Evolutionary conservation across 2,888 invertebrate species (phyloP), one percentile per base, ranked within the genome.

Genomic region (Bhutanitis thaidina): DNA sequence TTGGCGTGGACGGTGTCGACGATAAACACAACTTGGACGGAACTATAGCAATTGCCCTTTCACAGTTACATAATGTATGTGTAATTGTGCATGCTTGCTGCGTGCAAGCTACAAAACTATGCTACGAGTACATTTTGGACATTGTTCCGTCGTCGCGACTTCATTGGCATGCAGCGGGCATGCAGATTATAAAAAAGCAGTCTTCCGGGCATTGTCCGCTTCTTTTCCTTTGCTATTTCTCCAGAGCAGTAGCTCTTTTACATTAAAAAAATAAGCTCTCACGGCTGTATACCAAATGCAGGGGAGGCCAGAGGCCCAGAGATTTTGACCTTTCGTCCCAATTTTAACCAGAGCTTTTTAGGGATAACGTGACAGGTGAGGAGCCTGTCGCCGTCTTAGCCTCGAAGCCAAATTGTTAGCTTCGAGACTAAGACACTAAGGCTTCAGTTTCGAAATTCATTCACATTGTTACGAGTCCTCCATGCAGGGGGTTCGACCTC

Each of bases 101-200:
- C 57, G 55, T 60, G 29, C 54, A 44, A 27, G 50, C 54, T 41
- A 55, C 55, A 54, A 54, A 56, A 58, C 55, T 53, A 54, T 51
- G 55, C 53, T 57, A 55, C 45, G 55, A 54, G 54, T 52, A 59
- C 53, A 56, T 61, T 58, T 61, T 52, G 53, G 49, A 49, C 52
- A 54, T 54, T 54, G 54, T 46, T 56, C 44, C 49, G 52, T 48
- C 52, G 53, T 43, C 25, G 47, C 37, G 15, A 47, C 43, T 43
- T 54, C 49, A 55, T 61, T 61, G 54, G 43, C 47, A 61, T 59
- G 55, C 56, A 50, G 32, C 34, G 27, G 54, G 49, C 56, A 52
- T 51, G 52, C 47, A 47, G 43, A 52, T 39, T 52, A 30, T 46
- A 43, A 52, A 51, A 46, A 43, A 43, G 14, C 14, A 32, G 46